phyloP scores from a whole-genome alignment of 2,113 vertebrate genomes.

The Ciconia maguari region DNA sequence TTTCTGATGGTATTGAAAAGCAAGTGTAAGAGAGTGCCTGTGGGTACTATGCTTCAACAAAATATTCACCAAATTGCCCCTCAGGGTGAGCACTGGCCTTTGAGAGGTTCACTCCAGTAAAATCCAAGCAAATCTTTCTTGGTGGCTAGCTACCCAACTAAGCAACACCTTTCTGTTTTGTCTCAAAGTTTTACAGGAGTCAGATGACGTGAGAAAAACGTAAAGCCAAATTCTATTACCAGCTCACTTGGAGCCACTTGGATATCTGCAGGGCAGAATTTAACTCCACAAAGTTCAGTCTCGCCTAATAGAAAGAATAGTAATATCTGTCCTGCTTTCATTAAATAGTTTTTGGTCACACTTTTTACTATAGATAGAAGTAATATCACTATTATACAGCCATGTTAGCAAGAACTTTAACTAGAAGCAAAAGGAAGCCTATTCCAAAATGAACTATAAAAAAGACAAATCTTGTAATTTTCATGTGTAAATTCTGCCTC shows the following conservation, averaged over 20 bases:
- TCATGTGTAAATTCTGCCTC: background rate
- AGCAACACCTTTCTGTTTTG: constrained; percentile 34
- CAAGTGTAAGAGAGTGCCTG: background rate
- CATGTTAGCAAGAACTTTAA: background rate
- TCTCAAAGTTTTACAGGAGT: constrained; percentile 17
- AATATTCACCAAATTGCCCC: background rate
- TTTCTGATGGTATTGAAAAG: background rate
- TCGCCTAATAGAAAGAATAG: background rate
- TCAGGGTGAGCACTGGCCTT: background rate
- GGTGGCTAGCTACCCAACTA: background rate
- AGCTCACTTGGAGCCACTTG: background rate
- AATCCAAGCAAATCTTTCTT: background rate
- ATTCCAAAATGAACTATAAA: background rate
- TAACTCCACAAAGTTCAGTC: background rate
- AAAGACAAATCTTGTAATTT: background rate
- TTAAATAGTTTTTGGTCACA: background rate
- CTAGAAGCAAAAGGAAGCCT: background rate
- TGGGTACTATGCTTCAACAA: background rate
- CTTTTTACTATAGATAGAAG: background rate
- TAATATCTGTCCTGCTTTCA: background rate
- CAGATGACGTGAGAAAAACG: background rate
- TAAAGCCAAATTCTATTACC: background rate
- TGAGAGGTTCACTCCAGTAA: background rate
- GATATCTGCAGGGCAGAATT: background rate
- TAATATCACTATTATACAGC: background rate